These are phyloP conservation scores for Aleiodes testaceus DNA, from an alignment of 2,888 invertebrate genomes.

Conservation along the genomic window DNA sequence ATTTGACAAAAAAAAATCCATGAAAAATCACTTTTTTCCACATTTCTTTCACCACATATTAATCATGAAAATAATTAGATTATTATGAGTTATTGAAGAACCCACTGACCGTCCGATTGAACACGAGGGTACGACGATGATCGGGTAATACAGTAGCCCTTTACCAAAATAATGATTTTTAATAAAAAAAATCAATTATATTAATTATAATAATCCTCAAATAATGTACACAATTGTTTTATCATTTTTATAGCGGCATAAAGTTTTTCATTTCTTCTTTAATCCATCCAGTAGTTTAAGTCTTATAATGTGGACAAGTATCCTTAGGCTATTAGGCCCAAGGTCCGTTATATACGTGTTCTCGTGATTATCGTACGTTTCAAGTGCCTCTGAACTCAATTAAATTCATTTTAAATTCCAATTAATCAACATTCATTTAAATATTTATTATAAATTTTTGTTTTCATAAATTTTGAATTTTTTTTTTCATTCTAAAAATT, in stretches of 20 bases:
- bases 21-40: background rate
- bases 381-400: constrained; percentile 49
- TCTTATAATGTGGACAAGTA: constrained; percentile 73
- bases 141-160: constrained; percentile 68
- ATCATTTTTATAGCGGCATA: constrained; percentile 55
- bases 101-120: constrained; percentile 61
- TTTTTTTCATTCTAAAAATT: constrained; percentile 7
- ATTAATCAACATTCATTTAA: constrained; percentile 40
- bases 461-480: constrained; percentile 36
- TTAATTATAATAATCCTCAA: constrained; percentile 55
- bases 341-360: constrained; percentile 53
- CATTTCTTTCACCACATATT: constrained; percentile 53
- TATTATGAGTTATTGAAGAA: constrained; percentile 41
- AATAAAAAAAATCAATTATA: constrained; percentile 44
- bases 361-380: constrained; percentile 55
- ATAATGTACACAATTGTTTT: constrained; percentile 64
- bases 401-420: constrained; percentile 52
- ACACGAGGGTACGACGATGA: constrained; percentile 64
- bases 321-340: constrained; percentile 69
- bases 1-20: background rate
- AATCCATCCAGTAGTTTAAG: constrained; percentile 65
- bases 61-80: constrained; percentile 31
- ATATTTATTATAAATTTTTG: constrained; percentile 43
- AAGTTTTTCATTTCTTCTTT: constrained; percentile 63
- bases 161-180: constrained; percentile 62